Conservation (phyloP, 2,888 invertebrate species). For the Polymixis lichenea region DNA sequence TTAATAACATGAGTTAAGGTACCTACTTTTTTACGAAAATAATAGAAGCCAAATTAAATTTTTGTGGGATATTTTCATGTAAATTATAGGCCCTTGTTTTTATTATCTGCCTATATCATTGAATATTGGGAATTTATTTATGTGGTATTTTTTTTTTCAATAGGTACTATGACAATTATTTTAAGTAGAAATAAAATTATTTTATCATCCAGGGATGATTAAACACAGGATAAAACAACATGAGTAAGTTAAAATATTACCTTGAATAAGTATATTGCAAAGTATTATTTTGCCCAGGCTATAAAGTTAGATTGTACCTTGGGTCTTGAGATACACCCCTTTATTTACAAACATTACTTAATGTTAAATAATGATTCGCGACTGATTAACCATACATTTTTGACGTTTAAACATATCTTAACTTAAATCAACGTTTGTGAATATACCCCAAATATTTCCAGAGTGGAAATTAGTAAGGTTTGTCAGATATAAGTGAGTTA, state of each 20-base stretch:
- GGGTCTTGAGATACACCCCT: not conserved
- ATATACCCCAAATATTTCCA: too few relatives aligned
- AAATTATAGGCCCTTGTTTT: not conserved
- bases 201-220: not conserved
- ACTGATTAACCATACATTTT: too few relatives aligned
- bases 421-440: too few relatives aligned
- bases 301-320: not conserved
- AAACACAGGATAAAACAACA: not conserved
- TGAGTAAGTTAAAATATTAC: not conserved
- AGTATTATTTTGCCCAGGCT: not conserved
- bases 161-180: not conserved
- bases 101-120: not conserved
- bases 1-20: not conserved
- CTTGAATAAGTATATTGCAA: not conserved
- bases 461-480: not conserved
- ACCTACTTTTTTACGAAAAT: too few relatives aligned
- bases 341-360: too few relatives aligned
- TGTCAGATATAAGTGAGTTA: not conserved
- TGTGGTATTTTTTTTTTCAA: not conserved
- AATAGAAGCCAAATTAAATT: not conserved
- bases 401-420: too few relatives aligned
- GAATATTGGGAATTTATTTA: not conserved
- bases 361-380: too few relatives aligned
- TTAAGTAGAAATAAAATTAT: not conserved
- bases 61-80: not conserved